phyloP scores from a whole-genome alignment of 2,113 vertebrate genomes.

The Dasypus novemcinctus region DNA sequence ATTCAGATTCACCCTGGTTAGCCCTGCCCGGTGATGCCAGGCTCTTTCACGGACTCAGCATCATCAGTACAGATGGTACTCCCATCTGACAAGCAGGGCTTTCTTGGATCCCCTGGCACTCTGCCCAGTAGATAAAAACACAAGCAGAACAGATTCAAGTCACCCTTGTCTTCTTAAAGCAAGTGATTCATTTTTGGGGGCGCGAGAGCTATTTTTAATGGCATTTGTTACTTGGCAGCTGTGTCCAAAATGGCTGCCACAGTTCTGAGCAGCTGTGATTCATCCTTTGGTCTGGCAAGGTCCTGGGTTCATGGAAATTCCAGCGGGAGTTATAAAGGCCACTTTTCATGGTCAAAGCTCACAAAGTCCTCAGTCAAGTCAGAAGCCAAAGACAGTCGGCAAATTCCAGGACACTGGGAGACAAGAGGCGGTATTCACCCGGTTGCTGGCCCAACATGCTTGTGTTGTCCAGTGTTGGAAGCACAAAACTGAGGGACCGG shows the following conservation, averaged over 20 bases:
- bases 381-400: background rate
- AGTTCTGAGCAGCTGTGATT: constrained; percentile 66
- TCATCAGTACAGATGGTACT: background rate
- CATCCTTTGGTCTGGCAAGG: constrained; percentile 8
- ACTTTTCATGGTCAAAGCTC: constrained; percentile 36
- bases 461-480: background rate
- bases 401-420: constrained; percentile 12
- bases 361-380: background rate
- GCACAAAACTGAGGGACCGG: background rate
- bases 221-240: constrained; percentile 60
- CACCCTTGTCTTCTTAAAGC: constrained; percentile 63
- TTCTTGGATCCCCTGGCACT: constrained; percentile 52
- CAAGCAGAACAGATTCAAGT: constrained; percentile 59
- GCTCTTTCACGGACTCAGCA: background rate
- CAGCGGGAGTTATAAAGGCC: constrained; percentile 62
- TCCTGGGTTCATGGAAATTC: constrained; percentile 62
- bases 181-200: constrained; percentile 62
- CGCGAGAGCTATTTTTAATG: constrained; percentile 59
- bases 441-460: background rate
- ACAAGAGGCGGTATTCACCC: constrained; percentile 34
- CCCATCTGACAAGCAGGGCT: constrained; percentile 51
- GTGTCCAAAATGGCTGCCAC: constrained; percentile 41
- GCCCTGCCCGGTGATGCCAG: background rate
- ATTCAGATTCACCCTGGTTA: background rate
- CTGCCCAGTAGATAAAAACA: constrained; percentile 58